Base-by-base conservation (phyloP, 2,113 vertebrate genomes). In the Microtus richardsoni region DNA sequence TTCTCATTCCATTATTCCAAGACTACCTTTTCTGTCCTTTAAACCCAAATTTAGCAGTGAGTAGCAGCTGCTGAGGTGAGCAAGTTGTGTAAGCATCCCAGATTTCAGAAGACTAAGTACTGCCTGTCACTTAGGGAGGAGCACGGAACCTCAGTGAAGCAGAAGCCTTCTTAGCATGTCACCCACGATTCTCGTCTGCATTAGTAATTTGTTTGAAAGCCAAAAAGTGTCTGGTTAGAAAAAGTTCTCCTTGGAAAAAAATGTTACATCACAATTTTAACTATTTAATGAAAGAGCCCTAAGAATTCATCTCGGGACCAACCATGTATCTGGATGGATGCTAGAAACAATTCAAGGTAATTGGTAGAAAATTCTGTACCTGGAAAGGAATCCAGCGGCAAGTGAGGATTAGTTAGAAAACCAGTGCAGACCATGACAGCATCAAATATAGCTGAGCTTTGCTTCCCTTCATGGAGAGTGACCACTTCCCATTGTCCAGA, bases 401-500 rank as follows among this genome's bases (percentile, higher is more conserved):
- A 91, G 49, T 98, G 47, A 0, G 99, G 98, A 0, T 98, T 64
- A 0, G 98, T 99, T 94, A 99, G 99, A 58, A 98, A 99, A 44
- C 99, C 99, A 1, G 98, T 98, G 98, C 99, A 99, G 95, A 99
- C 98, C 96, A 99, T 96, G 89, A 99, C 98, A 0, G 98, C 99
- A 1, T 99, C 99, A 73, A 99, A 99, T 88, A 98, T 0, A 0
- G 98, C 97, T 0, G 66, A 96, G 92, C 99, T 98, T 95, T 98
- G 98, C 73, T 98, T 98, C 62, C 99, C 99, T 7, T 98, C 96
- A 0, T 30, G 97, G 94, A 98, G 97, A 0, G 98, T 97, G 96
- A 99, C 95, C 62, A 99, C 98, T 1, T 99, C 98, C 99, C 99
- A 99, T 91, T 99, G 99, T 36, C 99, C 99, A 0, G 99, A 99